phyloP scores from a whole-genome alignment of 2,113 vertebrate species.

The Vulpes ferrilata region DNA sequence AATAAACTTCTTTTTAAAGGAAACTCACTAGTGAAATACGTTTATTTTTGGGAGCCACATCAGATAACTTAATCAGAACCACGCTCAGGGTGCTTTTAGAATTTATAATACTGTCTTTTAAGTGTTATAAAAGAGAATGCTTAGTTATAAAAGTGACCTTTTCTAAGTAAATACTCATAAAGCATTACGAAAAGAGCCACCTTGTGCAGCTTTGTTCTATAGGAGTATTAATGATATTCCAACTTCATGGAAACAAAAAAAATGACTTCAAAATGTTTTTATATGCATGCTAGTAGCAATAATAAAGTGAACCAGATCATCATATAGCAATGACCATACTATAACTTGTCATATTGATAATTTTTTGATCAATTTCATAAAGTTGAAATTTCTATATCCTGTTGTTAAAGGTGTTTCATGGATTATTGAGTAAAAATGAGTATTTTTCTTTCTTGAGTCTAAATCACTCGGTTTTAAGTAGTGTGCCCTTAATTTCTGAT shows the following conservation, averaged over 20 bases:
- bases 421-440: conserved; percentile 56
- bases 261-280: conserved; percentile 47
- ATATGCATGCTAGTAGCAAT: conserved; percentile 25
- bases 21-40: background rate
- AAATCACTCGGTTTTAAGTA: conserved; percentile 60
- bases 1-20: conserved; percentile 10
- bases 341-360: conserved; percentile 24
- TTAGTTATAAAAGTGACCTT: conserved; percentile 40
- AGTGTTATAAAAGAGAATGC: background rate
- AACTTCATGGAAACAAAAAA: conserved; percentile 1
- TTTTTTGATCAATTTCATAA: conserved; percentile 52
- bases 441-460: conserved; percentile 45
- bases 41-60: background rate
- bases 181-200: conserved; percentile 33
- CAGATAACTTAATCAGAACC: conserved; percentile 19
- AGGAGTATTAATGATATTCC: conserved; percentile 9
- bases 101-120: conserved; percentile 45
- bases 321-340: conserved; percentile 15
- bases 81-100: conserved; percentile 24
- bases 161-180: conserved; percentile 53
- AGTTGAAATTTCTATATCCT: conserved; percentile 32
- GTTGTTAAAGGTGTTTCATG: conserved; percentile 54
- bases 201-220: conserved; percentile 37
- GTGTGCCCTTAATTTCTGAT: conserved; percentile 64
- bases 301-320: conserved; percentile 45